Evolutionary conservation across 2,113 vertebrate genomes (phyloP).

Genomic region (Tupaia chinensis): DNA sequence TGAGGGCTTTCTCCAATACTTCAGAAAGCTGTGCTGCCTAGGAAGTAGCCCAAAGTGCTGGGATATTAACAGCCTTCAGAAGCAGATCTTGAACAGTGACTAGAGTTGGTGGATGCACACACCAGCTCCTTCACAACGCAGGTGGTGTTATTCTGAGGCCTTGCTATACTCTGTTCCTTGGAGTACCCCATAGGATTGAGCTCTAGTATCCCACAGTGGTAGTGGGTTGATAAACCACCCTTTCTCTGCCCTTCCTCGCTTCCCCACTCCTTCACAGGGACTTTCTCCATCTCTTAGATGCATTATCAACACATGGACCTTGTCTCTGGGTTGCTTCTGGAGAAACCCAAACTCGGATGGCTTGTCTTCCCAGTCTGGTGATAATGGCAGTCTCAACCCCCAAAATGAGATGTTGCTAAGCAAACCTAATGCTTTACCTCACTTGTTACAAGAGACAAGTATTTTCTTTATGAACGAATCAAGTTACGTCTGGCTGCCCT

Average conservation of each 20-base stretch:
- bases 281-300: background rate
- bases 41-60: background rate
- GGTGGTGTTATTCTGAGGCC: background rate
- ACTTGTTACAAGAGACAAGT: background rate
- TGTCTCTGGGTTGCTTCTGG: background rate
- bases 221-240: background rate
- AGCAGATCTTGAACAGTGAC: background rate
- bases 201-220: rapidly evolving
- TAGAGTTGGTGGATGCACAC: too few relatives aligned
- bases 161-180: rapidly evolving
- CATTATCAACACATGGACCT: background rate
- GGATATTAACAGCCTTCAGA: background rate
- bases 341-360: background rate
- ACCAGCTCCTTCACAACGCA: rapidly evolving
- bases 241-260: background rate
- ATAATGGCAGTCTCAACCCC: background rate
- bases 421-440: background rate
- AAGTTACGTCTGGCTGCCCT: background rate
- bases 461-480: background rate
- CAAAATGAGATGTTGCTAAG: background rate
- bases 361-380: background rate
- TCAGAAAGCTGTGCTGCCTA: background rate
- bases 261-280: background rate
- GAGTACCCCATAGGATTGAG: background rate
- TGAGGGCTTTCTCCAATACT: background rate